Conservation (phyloP, 2,113 vertebrate genomes). For the Burhinus bistriatus region DNA sequence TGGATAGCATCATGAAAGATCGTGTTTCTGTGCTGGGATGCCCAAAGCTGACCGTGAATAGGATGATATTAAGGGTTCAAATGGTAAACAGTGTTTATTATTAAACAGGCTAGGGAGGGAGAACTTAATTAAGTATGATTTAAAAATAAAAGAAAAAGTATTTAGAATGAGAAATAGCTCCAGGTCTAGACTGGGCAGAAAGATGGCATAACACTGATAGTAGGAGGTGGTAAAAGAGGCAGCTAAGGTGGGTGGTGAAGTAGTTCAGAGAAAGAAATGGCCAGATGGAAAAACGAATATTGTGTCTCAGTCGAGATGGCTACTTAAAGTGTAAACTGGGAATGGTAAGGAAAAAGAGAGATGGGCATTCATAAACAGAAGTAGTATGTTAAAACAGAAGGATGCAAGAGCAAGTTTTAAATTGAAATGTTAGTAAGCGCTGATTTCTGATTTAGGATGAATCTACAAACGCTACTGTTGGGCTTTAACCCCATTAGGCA, state of each 20-base stretch:
- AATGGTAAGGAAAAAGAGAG: neutral
- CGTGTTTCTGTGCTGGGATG: neutral
- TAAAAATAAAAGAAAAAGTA: neutral
- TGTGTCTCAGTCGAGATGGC: neutral
- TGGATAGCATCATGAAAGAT: neutral
- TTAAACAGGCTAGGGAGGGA: neutral
- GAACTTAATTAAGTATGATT: neutral
- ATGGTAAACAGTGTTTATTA: neutral
- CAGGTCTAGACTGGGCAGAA: neutral
- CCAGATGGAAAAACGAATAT: neutral
- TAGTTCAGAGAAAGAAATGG: neutral
- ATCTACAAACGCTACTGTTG: neutral
- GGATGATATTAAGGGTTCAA: neutral
- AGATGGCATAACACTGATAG: neutral
- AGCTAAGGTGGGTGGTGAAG: neutral
- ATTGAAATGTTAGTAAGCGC: neutral
- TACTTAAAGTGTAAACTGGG: neutral
- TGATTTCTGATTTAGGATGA: neutral
- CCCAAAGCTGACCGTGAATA: neutral
- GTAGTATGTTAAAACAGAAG: neutral
- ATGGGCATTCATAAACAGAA: neutral
- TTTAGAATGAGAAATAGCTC: neutral
- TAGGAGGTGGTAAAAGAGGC: neutral
- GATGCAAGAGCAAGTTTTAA: neutral
- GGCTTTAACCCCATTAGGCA: neutral